These are phyloP conservation scores for Lophotriccus pileatus DNA, from an alignment of 2,797 vertebrate species.

Conservation along the genomic window DNA sequence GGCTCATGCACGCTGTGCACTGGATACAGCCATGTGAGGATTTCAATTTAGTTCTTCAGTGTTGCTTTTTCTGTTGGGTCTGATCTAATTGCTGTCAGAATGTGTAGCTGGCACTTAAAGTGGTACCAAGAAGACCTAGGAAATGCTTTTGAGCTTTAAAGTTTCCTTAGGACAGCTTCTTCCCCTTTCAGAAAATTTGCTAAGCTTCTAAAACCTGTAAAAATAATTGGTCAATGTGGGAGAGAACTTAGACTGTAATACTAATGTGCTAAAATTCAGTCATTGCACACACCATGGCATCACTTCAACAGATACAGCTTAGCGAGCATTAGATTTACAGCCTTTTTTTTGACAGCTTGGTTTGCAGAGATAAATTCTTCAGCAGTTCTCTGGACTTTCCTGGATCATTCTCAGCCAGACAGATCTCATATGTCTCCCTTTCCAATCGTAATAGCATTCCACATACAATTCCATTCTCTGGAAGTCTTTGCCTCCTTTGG, in stretches of 20 bases:
- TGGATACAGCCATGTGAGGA: not conserved
- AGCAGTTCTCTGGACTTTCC: not conserved
- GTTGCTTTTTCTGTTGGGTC: conserved; percentile 32
- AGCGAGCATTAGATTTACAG: conserved; percentile 18
- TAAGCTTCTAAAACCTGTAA: conserved; percentile 12
- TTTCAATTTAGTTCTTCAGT: conserved; percentile 27
- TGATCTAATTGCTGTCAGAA: conserved; percentile 19
- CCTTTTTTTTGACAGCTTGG: not conserved
- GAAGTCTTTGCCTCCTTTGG: not conserved
- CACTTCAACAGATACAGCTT: not conserved
- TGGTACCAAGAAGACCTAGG: not conserved
- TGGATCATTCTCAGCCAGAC: not conserved
- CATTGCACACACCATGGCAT: not conserved
- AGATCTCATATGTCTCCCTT: not conserved
- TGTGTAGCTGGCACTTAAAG: not conserved
- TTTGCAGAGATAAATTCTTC: not conserved
- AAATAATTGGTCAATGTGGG: not conserved
- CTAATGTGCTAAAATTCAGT: conserved; percentile 17
- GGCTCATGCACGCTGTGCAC: not conserved
- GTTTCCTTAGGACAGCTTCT: conserved; percentile 10
- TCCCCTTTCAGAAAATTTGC: not conserved
- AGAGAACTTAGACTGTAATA: not conserved
- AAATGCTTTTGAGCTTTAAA: conserved; percentile 34
- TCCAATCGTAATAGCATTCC: not conserved
- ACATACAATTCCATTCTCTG: not conserved